Conservation (phyloP, 1,140 invertebrate species). For the Macrobrachium rosenbergii region DNA sequence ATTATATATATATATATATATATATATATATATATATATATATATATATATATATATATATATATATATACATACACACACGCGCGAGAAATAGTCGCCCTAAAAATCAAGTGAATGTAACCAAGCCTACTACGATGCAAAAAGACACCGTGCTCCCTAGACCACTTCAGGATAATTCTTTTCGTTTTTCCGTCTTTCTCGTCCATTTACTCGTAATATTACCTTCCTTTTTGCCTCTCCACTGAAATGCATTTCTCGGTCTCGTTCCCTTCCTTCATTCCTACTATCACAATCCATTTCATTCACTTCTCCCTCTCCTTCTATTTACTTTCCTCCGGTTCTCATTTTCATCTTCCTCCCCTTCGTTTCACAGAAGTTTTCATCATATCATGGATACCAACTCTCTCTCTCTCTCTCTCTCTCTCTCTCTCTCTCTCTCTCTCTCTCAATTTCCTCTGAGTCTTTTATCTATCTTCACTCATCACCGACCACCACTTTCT, state of each 20-base stretch:
- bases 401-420: conserved; percentile 44
- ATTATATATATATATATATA: too few species aligned
- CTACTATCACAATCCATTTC: neutral
- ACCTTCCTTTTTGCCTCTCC: neutral
- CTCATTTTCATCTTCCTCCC: neutral
- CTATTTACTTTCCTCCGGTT: neutral
- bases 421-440: conserved; percentile 34
- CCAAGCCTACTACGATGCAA: too few species aligned
- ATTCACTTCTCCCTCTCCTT: conserved; percentile 1
- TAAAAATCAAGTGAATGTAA: too few species aligned
- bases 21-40: too few species aligned
- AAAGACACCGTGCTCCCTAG: too few species aligned
- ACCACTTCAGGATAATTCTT: too few species aligned
- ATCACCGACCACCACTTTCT: too few species aligned
- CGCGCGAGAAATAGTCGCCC: too few species aligned
- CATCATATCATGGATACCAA: neutral
- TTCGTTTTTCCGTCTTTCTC: too few species aligned
- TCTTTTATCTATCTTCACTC: too few species aligned
- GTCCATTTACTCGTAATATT: neutral
- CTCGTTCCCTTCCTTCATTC: neutral
- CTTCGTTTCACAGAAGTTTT: neutral
- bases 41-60: too few species aligned
- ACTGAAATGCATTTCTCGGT: neutral
- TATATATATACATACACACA: too few species aligned
- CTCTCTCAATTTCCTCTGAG: neutral